Evolutionary conservation across 2,113 vertebrate genomes (phyloP).

Genomic region (Hystrix cristata): DNA sequence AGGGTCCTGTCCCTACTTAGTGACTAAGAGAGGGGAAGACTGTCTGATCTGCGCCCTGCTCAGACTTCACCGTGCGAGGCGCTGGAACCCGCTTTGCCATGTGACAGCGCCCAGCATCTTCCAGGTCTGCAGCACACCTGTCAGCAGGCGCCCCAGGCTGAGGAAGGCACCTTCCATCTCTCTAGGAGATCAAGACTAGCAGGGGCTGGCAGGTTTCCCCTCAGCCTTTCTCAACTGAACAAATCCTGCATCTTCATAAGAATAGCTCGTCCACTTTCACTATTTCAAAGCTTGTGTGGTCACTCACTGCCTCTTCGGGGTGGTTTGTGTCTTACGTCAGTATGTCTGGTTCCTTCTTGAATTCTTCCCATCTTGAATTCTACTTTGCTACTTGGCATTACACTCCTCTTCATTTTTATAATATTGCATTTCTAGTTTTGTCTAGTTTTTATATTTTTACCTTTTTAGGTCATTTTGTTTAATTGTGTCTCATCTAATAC

Average conservation of each 20-base stretch:
- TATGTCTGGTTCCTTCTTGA: background rate
- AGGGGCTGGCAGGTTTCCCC: background rate
- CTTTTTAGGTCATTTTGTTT: background rate
- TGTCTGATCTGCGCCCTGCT: no score
- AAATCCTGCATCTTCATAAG: background rate
- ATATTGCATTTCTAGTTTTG: background rate
- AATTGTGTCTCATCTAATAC: background rate
- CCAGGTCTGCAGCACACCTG: background rate
- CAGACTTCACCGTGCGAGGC: rapidly evolving
- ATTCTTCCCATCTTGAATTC: background rate
- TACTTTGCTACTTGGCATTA: background rate
- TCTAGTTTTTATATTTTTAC: background rate
- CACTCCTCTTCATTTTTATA: background rate
- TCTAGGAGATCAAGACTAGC: background rate
- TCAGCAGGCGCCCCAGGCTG: background rate
- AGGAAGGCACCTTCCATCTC: background rate
- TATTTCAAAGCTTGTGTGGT: background rate
- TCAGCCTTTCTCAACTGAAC: background rate
- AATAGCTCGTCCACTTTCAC: background rate
- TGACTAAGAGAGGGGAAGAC: no score
- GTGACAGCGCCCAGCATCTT: background rate
- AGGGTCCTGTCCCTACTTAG: no score
- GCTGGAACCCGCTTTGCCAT: rapidly evolving
- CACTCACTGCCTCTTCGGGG: background rate
- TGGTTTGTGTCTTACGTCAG: background rate